Evolutionary conservation across 2,888 invertebrate genomes (phyloP), one percentile per base, ranked within the genome.

Genomic region (Ormyrus pomaceus): DNA sequence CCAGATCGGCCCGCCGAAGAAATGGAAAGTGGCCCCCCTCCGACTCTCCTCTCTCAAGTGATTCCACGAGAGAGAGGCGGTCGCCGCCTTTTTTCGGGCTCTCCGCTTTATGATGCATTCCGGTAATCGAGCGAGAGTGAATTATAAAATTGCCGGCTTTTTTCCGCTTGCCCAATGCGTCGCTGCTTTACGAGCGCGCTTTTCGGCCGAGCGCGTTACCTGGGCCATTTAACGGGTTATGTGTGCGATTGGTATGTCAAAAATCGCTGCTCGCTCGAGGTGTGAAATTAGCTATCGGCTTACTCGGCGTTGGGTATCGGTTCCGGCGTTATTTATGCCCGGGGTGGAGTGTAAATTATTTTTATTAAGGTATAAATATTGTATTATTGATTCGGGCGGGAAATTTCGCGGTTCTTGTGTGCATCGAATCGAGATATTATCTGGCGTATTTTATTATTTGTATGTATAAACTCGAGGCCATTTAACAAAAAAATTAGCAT

Each of bases 21-120:
- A 82, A 82, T 82, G 82, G 82, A 82, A 82, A 82, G 82, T 79
- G 72, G 62, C 58, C 56, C 58, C 19, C 50, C 34, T 3, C 2
- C 56, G 11, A 58, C 8, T 59, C 7, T 45, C 69, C 10, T 46
- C 50, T 71, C 61, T 10, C 64, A 59, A 69, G 50, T 70, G 61
- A 62, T 46, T 46, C 53, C 59, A 56, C 59, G 50, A 48, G 46
- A 3, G 34, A 8, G 56, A 69, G 55, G 9, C 56, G 55, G 45
- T 10, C 51, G 10, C 7, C 58, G 7, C 46, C 10, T 59, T 71
- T 72, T 71, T 46, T 46, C 0, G 7, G 10, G 61, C 50, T 11
- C 8, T 19, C 45, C 46, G 64, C 19, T n/a, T 6, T 46, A n/a
- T 13, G 9, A 65, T 46, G n/a, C 69, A 62, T 71, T 66, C 50